Conservation (phyloP, 2,888 invertebrate species). For the Epinotia nisella region DNA sequence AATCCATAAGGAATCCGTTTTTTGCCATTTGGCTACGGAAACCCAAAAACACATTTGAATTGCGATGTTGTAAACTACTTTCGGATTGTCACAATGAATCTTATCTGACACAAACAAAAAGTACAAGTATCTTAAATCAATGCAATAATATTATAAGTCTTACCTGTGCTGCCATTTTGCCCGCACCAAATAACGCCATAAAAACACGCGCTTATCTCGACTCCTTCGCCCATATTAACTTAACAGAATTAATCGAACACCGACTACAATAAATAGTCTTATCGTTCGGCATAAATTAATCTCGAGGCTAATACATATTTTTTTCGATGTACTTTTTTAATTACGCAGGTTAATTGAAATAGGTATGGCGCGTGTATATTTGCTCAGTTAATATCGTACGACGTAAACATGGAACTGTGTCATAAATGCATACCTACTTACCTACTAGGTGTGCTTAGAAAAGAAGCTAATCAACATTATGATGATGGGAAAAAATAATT, state of each 20-base stretch:
- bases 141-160: not conserved
- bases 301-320: constrained; percentile 72
- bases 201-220: constrained; percentile 60
- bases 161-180: not conserved
- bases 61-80: too few relatives aligned
- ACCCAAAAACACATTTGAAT: too few relatives aligned
- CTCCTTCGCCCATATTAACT: constrained; percentile 61
- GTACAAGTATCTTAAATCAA: too few relatives aligned
- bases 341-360: constrained; percentile 81
- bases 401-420: constrained; percentile 41
- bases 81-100: too few relatives aligned
- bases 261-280: constrained; percentile 75
- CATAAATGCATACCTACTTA: constrained; percentile 32
- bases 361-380: constrained; percentile 57
- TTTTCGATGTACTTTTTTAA: constrained; percentile 75
- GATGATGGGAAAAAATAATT: constrained; percentile 31
- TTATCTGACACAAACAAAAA: too few relatives aligned
- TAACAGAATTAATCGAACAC: constrained; percentile 73
- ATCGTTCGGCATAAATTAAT: constrained; percentile 79
- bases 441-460: constrained; percentile 22
- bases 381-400: constrained; percentile 49
- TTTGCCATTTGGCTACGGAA: too few relatives aligned
- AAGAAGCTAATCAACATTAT: constrained; percentile 31
- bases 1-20: too few relatives aligned
- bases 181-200: constrained; percentile 53